Evolutionary conservation across 2,888 invertebrate genomes (phyloP).

Genomic region (Drosophila limbata): DNA sequence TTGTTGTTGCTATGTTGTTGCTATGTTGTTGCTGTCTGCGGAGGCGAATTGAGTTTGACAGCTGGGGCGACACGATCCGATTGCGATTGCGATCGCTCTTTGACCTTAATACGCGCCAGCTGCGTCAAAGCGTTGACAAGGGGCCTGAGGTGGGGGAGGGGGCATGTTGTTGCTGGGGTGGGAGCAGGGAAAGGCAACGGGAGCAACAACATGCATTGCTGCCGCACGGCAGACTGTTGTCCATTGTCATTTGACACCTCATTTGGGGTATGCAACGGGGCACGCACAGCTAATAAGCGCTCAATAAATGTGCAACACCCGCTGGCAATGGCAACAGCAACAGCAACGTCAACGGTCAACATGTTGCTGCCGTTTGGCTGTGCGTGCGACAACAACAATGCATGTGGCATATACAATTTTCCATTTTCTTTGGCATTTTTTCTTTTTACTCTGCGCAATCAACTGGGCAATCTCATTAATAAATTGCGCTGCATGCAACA

Average conservation of each 20-base stretch:
- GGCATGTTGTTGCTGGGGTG: slow-evolving; percentile 12
- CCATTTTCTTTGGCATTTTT: neutral
- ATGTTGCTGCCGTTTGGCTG: slow-evolving; percentile 29
- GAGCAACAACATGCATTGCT: slow-evolving; percentile 18
- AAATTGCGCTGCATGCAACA: slow-evolving; percentile 83
- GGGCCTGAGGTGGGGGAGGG: neutral
- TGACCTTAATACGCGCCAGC: slow-evolving; percentile 81
- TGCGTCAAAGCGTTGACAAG: slow-evolving; percentile 56
- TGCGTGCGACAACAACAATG: slow-evolving; percentile 67
- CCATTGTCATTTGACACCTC: slow-evolving; percentile 84
- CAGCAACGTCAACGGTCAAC: neutral
- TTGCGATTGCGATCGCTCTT: slow-evolving; percentile 76
- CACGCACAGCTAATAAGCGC: slow-evolving; percentile 81
- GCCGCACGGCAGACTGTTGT: slow-evolving; percentile 3
- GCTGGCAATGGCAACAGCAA: slow-evolving; percentile 65
- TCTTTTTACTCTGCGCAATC: slow-evolving; percentile 67
- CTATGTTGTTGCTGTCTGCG: slow-evolving; percentile 52
- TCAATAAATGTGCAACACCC: slow-evolving; percentile 84
- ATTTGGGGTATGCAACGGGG: slow-evolving; percentile 71
- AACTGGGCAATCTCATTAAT: slow-evolving; percentile 84
- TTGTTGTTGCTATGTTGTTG: slow-evolving; percentile 28
- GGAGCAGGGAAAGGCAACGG: slow-evolving; percentile 21
- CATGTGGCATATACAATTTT: slow-evolving; percentile 59
- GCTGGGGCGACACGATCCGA: slow-evolving; percentile 79
- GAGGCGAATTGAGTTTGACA: slow-evolving; percentile 80